Conservation (phyloP, 2,797 vertebrate species). For the Rhadinocentrus ornatus region DNA sequence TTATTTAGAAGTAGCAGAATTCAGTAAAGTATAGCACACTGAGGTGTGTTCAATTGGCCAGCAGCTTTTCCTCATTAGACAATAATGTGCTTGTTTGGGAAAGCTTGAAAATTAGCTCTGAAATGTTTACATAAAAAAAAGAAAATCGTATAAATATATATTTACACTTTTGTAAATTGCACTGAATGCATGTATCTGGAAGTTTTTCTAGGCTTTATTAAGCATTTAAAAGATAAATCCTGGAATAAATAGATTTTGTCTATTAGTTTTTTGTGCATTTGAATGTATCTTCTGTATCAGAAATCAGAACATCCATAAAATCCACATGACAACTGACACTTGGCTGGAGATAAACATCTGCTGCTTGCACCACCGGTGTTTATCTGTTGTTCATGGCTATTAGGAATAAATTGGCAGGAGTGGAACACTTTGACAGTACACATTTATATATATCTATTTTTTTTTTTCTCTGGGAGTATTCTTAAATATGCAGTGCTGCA, state of each 20-base stretch:
- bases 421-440: too few species aligned
- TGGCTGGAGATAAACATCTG: conserved; percentile 61
- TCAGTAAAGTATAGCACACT: conserved; percentile 1
- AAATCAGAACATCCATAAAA: conserved; percentile 62
- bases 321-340: conserved; percentile 61
- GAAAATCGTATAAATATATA: too few species aligned
- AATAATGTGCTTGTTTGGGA: conserved; percentile 12
- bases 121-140: too few species aligned
- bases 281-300: conserved; percentile 7
- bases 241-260: conserved; percentile 46
- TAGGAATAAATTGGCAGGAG: conserved; percentile 30
- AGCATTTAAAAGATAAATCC: conserved; percentile 29
- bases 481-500: too few species aligned
- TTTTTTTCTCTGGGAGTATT: too few species aligned
- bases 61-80: conserved; percentile 14
- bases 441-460: too few species aligned
- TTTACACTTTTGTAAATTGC: too few species aligned
- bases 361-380: conserved; percentile 33
- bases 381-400: conserved; percentile 53
- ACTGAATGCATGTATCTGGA: too few species aligned
- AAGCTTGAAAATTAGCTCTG: conserved; percentile 14
- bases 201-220: background rate
- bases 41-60: conserved; percentile 12
- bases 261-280: conserved; percentile 29
- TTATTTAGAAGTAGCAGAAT: conserved; percentile 43